These are phyloP conservation scores for Sminthopsis crassicaudata DNA, from an alignment of 2,113 vertebrate species.

Conservation along the genomic window DNA sequence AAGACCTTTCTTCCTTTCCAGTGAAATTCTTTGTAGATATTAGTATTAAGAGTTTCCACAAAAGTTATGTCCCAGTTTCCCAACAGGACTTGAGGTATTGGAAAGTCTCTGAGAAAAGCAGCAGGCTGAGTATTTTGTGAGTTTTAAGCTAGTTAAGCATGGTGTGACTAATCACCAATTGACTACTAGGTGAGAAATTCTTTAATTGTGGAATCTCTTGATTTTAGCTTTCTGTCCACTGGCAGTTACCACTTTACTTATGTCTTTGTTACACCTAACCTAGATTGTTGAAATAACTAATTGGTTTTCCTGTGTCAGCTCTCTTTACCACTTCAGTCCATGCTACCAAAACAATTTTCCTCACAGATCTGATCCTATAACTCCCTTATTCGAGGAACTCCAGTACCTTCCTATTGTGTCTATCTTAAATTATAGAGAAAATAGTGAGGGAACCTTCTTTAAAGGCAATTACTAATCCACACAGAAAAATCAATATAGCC, in stretches of 20 bases:
- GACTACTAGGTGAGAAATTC: background rate
- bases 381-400: background rate
- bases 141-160: background rate
- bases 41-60: background rate
- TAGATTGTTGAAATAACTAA: background rate
- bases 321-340: background rate
- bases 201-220: background rate
- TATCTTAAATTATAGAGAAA: background rate
- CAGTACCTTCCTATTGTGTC: background rate
- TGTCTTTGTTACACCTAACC: background rate
- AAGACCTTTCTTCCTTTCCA: background rate
- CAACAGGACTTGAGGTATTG: background rate
- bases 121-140: background rate
- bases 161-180: background rate
- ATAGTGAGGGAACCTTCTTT: background rate
- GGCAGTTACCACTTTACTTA: background rate
- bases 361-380: background rate
- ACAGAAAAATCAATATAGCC: background rate
- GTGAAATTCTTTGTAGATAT: background rate
- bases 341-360: background rate
- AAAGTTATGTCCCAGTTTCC: background rate
- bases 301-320: background rate
- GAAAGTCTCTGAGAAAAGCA: background rate
- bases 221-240: background rate
- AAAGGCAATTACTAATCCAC: background rate